Percentiles rank a stretch among this genome's conserved stretches.
phyloP scores from a whole-genome alignment of 2,797 vertebrate genomes.

The Periophthalmus magnuspinnatus region DNA sequence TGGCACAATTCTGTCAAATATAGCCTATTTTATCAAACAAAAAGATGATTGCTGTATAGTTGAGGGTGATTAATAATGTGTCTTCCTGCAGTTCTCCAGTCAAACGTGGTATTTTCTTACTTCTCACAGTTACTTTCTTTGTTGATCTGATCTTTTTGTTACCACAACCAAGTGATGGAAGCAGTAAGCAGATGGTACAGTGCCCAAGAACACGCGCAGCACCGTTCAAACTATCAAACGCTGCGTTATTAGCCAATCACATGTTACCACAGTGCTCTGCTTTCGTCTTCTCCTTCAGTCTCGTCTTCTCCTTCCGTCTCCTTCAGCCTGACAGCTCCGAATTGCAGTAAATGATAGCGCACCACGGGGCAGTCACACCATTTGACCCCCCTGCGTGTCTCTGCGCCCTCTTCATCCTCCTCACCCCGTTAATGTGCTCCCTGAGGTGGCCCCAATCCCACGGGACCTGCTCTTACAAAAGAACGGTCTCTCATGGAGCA shows the following conservation, averaged over 20 bases:
- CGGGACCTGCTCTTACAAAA: slow-evolving; percentile 65
- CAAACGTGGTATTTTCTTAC: too few relatives aligned
- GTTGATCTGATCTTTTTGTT: background rate
- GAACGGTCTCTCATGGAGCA: slow-evolving; percentile 45
- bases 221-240: background rate
- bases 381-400: slow-evolving; percentile 83
- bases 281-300: slow-evolving; percentile 84
- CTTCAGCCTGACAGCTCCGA: slow-evolving; percentile 84
- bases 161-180: background rate
- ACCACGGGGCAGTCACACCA: slow-evolving; percentile 82
- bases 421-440: slow-evolving; percentile 81
- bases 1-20: too few relatives aligned
- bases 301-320: slow-evolving; percentile 86
- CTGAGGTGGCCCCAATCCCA: slow-evolving; percentile 76
- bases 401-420: slow-evolving; percentile 48
- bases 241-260: background rate
- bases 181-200: too few relatives aligned
- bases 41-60: too few relatives aligned
- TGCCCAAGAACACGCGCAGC: too few relatives aligned
- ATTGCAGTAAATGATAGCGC: slow-evolving; percentile 90
- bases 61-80: background rate
- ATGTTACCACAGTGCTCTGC: background rate
- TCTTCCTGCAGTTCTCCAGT: background rate
- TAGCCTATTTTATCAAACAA: too few relatives aligned
- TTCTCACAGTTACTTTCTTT: background rate